Percentiles rank a stretch among this genome's conserved stretches.
Conservation (phyloP, 2,888 invertebrate genomes). For the Gymnocheta viridis region DNA sequence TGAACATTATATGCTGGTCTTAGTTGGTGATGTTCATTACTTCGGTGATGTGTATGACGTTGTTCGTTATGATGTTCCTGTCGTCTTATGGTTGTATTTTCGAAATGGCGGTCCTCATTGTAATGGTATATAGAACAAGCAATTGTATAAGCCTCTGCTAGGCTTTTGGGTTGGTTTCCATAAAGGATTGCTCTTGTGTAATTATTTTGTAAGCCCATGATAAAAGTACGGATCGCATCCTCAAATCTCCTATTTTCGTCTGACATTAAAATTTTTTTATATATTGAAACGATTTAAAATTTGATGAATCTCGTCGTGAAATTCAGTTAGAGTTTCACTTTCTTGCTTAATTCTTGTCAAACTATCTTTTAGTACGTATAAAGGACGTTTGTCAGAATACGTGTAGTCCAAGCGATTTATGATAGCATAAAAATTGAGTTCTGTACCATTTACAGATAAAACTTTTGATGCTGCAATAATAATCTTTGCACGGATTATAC, state of each 20-base stretch:
- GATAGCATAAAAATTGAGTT: neutral
- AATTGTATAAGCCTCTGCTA: neutral
- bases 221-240: neutral
- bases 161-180: neutral
- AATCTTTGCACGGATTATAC: neutral
- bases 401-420: neutral
- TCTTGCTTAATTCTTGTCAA: neutral
- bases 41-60: neutral
- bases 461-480: neutral
- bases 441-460: neutral
- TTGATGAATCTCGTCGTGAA: constrained; percentile 2
- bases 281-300: neutral
- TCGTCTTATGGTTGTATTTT: constrained; percentile 3
- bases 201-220: neutral
- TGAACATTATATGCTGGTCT: neutral
- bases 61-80: neutral
- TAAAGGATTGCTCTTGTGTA: constrained; percentile 5
- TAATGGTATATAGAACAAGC: neutral
- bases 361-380: neutral
- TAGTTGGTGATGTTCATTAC: neutral
- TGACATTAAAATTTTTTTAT: neutral
- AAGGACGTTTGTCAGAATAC: neutral
- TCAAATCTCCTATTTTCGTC: neutral
- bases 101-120: neutral
- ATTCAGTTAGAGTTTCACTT: neutral